Conservation (phyloP, 30 jellyfish, hydroid and myxozoan genomes). For the Hydra vulgaris region DNA sequence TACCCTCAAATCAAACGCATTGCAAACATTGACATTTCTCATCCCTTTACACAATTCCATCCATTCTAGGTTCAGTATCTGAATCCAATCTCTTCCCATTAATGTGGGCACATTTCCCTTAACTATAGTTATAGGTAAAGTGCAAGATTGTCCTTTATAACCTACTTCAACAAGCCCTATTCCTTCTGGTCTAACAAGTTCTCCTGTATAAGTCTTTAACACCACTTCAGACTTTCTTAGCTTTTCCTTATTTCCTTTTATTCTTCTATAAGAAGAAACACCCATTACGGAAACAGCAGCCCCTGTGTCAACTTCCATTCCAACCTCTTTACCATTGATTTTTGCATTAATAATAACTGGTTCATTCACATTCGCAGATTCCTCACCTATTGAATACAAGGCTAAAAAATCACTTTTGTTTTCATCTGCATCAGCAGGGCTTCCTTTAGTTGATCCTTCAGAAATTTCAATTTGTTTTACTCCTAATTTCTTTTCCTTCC, state of each 20-base stretch:
- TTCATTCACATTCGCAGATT: neutral
- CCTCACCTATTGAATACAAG: neutral
- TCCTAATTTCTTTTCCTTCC: neutral
- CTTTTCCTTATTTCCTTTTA: conserved; percentile 6
- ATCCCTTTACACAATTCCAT: neutral
- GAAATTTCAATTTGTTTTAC: neutral
- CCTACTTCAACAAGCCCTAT: conserved; percentile 6
- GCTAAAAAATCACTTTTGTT: conserved; percentile 15
- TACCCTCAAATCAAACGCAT: neutral
- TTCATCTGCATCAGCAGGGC: conserved; percentile 2
- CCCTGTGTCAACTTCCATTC: conserved; percentile 34
- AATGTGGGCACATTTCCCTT: conserved; percentile 22
- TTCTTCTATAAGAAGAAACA: neutral
- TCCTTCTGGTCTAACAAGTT: conserved; percentile 13
- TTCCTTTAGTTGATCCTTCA: neutral
- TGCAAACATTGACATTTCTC: conserved; percentile 15
- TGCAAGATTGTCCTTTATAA: conserved; percentile 14
- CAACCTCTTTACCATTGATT: conserved; percentile 12
- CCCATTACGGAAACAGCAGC: conserved; percentile 31
- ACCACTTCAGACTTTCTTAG: conserved; percentile 6
- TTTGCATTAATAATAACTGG: conserved; percentile 3
- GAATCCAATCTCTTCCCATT: conserved; percentile 29
- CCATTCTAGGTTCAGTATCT: conserved; percentile 19
- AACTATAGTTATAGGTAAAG: neutral
- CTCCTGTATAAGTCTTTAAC: conserved; percentile 30